Evolutionary conservation across 2,888 invertebrate species (phyloP).

Genomic region (Tetragonisca angustula): DNA sequence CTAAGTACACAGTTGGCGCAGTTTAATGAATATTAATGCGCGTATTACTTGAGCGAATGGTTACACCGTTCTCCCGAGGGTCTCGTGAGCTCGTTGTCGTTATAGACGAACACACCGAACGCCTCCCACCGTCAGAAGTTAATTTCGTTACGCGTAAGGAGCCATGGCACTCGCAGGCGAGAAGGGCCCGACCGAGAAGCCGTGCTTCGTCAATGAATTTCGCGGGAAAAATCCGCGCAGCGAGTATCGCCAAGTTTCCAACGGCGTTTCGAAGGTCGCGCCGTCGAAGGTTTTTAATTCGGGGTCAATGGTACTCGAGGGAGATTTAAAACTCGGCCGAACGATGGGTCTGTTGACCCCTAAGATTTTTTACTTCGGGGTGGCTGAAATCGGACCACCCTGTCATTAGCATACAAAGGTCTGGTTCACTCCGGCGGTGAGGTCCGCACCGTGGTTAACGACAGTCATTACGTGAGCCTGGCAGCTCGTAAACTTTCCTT

Average conservation of each 20-base stretch:
- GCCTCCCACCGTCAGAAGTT: slow-evolving; percentile 27
- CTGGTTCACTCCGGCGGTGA: slow-evolving; percentile 46
- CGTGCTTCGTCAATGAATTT: slow-evolving; percentile 43
- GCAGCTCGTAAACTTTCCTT: slow-evolving; percentile 70
- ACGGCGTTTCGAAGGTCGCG: slow-evolving; percentile 58
- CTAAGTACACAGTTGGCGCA: slow-evolving; percentile 15
- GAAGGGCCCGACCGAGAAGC: too few species aligned
- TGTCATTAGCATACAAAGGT: slow-evolving; percentile 77
- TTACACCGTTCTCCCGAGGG: slow-evolving; percentile 38
- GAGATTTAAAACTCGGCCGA: slow-evolving; percentile 70
- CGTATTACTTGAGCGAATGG: slow-evolving; percentile 41
- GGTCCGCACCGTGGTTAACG: slow-evolving; percentile 70
- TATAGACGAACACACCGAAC: slow-evolving; percentile 3
- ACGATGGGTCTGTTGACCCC: slow-evolving; percentile 73
- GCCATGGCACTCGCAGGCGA: neutral
- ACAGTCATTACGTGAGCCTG: slow-evolving; percentile 75
- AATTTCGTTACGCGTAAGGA: slow-evolving; percentile 39
- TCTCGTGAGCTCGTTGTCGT: slow-evolving; percentile 22
- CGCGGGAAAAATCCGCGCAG: slow-evolving; percentile 12
- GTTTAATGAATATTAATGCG: slow-evolving; percentile 58
- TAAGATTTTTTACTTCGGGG: slow-evolving; percentile 70
- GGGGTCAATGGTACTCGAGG: slow-evolving; percentile 73
- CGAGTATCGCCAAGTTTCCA: slow-evolving; percentile 52
- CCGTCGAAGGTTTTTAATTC: slow-evolving; percentile 64
- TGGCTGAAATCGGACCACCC: slow-evolving; percentile 75